Evolutionary conservation across 2,797 vertebrate species (phyloP), one percentile per base, ranked within the genome.

Genomic region (Sphaeramia orbicularis): DNA sequence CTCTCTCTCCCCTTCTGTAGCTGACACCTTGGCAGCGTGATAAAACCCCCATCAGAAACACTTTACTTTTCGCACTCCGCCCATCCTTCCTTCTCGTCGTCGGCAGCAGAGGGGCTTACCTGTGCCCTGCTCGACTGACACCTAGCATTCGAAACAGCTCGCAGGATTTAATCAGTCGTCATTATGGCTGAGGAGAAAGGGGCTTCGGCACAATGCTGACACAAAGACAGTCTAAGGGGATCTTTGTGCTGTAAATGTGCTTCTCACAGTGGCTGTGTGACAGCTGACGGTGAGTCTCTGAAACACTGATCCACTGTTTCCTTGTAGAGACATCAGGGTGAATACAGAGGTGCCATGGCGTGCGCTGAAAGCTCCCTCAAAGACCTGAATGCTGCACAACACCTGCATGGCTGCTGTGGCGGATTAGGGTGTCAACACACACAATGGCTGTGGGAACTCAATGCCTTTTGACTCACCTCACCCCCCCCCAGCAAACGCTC

Each of bases 111-210:
- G 35, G 58, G 71, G 88, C 86, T 90, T 92, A 92, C 89, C 90
- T 87, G 86, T 75, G 84, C 85, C 78, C 79, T 3, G 60, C 71
- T 65, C 76, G 65, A 88, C 79, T 91, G 90, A 92, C 92, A 93
- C 86, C 88, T 83, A 87, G 87, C 87, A 88, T 91, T 92, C 85
- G 50, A 63, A 74, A 59, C 58, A 30, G 83, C 76, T 79, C 75
- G 71, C 73, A 44, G 90, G 85, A 86, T 89, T 93, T 91, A 93
- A 94, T 93, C 92, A 91, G 86, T 77, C 83, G 83, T 93, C 89
- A 90, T 93, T 93, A 92, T 63, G 83, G 76, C 10, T 19, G 58
- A 64, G 70, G 56, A 76, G 81, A 79, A 85, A 82, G 66, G 43
- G 56, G 71, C 89, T 16, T 73, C 27, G 74, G 85, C 85, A 92